Base-by-base conservation (phyloP, 2,113 vertebrate species). In the Aspiorhynchus laticeps region DNA sequence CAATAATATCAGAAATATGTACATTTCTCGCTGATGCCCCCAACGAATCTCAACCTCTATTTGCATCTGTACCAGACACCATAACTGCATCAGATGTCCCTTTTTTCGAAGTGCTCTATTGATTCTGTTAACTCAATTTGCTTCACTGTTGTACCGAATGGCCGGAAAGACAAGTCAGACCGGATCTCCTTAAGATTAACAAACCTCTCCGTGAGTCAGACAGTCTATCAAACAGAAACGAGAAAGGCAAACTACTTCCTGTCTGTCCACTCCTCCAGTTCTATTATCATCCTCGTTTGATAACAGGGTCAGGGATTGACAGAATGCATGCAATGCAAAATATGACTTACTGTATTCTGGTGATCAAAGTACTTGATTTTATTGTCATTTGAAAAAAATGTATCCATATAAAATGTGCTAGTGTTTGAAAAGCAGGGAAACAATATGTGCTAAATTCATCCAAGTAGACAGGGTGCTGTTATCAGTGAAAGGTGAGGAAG, bases 91-190 rank as follows among this genome's bases (percentile, higher is more conserved):
- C 88, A 85, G 63, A 88, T 85, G 77, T 69, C 48, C 38, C 17
- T 85, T 85, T 87, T 48, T 75, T 74, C 31, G 19, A 17, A 48
- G 83, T 84, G 67, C 73, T 77, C 80, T 80, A 89, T 88, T 31
- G 78, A 89, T 88, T 82, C 33, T 59, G 61, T 73, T 87, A n/a
- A 88, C 86, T 69, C 67, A 43, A 87, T 90, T 89, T 74, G 83
- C 28, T 80, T 31, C 80, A 43, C 73, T 26, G 69, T 75, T 86
- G 38, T 78, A 76, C 71, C 0, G 56, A 67, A 85, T 46, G 71
- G 69, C 76, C 73, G 15, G 81, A 71, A 83, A 85, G 43, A 38
- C 12, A 19, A 83, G 71, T 77, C 38, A 75, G 76, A 41, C 80
- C 31, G 33, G 69, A 41, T 71, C 80, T 83, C 56, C 46, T 14